Evolutionary conservation across 2,888 invertebrate genomes (phyloP).

Genomic region (Leptarthrus brevirostris): DNA sequence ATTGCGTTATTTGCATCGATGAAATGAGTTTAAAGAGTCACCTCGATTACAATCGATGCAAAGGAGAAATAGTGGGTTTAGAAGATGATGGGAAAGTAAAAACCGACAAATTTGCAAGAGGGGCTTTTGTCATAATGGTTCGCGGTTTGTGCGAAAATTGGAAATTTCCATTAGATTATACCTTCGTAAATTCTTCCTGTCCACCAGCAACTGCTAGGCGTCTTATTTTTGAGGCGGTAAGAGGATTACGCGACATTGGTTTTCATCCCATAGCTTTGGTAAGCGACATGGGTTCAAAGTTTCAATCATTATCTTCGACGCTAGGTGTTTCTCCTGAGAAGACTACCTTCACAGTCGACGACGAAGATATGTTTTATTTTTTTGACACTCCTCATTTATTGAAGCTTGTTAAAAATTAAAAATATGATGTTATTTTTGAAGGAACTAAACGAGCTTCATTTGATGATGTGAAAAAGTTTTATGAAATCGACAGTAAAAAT

Average conservation of each 20-base stretch:
- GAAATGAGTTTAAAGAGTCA: too few relatives aligned
- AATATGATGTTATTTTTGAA: too few relatives aligned
- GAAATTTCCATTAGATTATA: not conserved
- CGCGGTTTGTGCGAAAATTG: not conserved
- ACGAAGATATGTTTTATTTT: not conserved
- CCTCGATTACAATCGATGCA: too few relatives aligned
- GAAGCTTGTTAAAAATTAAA: not conserved
- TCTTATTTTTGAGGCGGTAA: not conserved
- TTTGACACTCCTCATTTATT: not conserved
- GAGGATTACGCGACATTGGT: too few relatives aligned
- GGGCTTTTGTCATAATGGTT: too few relatives aligned
- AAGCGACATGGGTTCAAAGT: not conserved
- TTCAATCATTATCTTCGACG: not conserved
- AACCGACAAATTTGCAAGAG: too few relatives aligned
- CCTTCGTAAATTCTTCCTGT: not conserved
- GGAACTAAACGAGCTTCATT: too few relatives aligned
- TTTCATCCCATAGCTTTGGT: not conserved
- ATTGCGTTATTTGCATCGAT: not conserved
- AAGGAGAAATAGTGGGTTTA: too few relatives aligned
- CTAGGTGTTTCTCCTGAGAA: not conserved
- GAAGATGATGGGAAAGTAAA: too few relatives aligned
- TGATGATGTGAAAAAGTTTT: too few relatives aligned
- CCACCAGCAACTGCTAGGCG: not conserved
- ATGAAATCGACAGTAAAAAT: too few relatives aligned
- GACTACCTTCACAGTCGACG: not conserved